These are phyloP conservation scores for Poecile montanus DNA, from an alignment of 2,797 vertebrate genomes.

Conservation along the genomic window DNA sequence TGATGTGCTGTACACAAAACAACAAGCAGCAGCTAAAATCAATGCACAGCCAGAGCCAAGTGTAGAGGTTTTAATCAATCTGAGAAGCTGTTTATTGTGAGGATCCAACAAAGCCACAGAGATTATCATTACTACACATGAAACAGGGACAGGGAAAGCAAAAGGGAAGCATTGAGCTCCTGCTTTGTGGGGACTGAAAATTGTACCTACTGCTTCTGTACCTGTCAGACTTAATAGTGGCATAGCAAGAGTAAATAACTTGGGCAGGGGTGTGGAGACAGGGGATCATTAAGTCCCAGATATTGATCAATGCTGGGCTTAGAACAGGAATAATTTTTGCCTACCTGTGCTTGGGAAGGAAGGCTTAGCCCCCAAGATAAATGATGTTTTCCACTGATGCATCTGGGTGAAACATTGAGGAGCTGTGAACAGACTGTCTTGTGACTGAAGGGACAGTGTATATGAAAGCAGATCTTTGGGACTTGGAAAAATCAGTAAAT, in stretches of 20 bases:
- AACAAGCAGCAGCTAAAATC: conserved; percentile 59
- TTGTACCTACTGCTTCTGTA: neutral
- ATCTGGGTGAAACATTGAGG: neutral
- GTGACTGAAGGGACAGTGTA: neutral
- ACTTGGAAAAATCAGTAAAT: neutral
- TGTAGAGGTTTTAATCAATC: conserved; percentile 66
- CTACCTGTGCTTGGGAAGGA: neutral
- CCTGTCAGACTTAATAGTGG: neutral
- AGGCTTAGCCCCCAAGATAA: neutral
- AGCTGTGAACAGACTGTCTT: neutral
- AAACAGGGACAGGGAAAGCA: conserved; percentile 12
- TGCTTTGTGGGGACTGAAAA: conserved; percentile 2
- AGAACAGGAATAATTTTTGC: neutral
- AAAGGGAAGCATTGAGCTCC: conserved; percentile 24
- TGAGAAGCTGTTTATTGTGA: conserved; percentile 51
- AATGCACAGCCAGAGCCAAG: conserved; percentile 47
- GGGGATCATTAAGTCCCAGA: neutral
- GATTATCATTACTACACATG: conserved; percentile 46
- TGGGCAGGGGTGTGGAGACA: neutral
- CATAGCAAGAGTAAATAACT: neutral
- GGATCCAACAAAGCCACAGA: conserved; percentile 60
- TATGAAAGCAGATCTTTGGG: neutral
- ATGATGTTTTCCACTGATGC: neutral
- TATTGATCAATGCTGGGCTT: conserved; percentile 2
- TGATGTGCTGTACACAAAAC: conserved; percentile 61